phyloP scores from a whole-genome alignment of 2,888 invertebrate species.

The Scaptomyza polygonia region DNA sequence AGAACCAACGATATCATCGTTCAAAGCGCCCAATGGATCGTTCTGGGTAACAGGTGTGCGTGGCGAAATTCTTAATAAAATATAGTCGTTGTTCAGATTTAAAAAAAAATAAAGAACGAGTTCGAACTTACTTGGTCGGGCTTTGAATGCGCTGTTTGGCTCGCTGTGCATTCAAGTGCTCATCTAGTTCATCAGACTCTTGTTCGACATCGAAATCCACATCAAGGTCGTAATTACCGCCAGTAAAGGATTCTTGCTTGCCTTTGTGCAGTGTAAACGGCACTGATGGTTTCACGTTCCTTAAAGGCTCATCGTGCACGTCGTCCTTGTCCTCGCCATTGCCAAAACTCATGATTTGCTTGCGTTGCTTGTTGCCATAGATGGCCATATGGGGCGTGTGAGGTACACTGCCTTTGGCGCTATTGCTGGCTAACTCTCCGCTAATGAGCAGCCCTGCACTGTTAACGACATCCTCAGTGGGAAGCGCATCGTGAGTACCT shows the following conservation, averaged over 20 bases:
- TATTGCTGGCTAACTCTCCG: constrained; percentile 69
- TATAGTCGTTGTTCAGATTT: neutral
- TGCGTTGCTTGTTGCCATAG: constrained; percentile 88
- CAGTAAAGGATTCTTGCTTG: constrained; percentile 41
- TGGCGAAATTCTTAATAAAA: constrained; percentile 86
- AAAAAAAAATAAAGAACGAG: neutral
- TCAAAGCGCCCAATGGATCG: constrained; percentile 94
- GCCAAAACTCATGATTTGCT: constrained; percentile 79
- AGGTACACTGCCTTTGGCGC: constrained; percentile 43
- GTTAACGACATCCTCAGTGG: constrained; percentile 80
- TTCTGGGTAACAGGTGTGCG: constrained; percentile 95
- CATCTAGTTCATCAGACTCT: constrained; percentile 53
- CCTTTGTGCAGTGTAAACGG: constrained; percentile 46
- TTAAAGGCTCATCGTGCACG: constrained; percentile 23
- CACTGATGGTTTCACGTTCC: constrained; percentile 9
- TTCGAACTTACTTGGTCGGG: constrained; percentile 82
- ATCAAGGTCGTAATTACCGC: constrained; percentile 58
- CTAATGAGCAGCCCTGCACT: constrained; percentile 86
- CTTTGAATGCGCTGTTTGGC: constrained; percentile 75
- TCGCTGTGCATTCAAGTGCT: constrained; percentile 42
- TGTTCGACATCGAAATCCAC: constrained; percentile 49
- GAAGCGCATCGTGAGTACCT: constrained; percentile 75
- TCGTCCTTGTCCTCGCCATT: constrained; percentile 68
- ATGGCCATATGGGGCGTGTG: constrained; percentile 86
- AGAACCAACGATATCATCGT: constrained; percentile 81